A percentile compares a stretch with the other conserved stretches of the same genome.
Evolutionary conservation across 1,140 invertebrate species (phyloP).

Genomic region (Cherax quadricarinatus): DNA sequence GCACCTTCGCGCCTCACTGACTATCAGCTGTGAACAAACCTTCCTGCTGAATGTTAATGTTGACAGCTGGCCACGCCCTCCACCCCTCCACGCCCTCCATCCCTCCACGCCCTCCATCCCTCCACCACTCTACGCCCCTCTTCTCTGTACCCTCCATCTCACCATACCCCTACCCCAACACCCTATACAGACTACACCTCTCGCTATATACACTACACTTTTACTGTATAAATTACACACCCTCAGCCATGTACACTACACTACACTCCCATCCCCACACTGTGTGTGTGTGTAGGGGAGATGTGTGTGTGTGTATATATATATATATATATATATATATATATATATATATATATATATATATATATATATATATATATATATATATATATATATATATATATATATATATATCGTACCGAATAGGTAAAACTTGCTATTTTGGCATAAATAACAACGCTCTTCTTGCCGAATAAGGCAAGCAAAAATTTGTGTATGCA

Average conservation of each 20-base stretch:
- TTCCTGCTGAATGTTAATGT: constrained; percentile 47
- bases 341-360: no score
- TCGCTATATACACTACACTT: not conserved
- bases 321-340: no score
- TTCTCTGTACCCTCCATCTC: not conserved
- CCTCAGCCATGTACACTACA: not conserved
- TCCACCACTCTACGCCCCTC: not conserved
- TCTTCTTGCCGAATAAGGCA: no score
- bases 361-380: no score
- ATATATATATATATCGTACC: no score
- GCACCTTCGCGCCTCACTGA: constrained; percentile 49
- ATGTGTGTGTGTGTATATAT: no score
- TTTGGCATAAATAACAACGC: no score
- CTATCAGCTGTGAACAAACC: constrained; percentile 61
- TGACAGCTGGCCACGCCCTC: constrained; percentile 48
- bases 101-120: not conserved
- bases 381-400: no score
- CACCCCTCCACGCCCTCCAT: not conserved
- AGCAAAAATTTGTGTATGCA: no score
- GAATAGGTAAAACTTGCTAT: no score
- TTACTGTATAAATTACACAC: not conserved
- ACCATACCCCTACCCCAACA: not conserved
- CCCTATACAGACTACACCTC: no score
- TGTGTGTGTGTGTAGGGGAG: no score
- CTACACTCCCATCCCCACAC: not conserved